These are phyloP conservation scores for Eleutherodactylus coqui DNA, from an alignment of 2,797 vertebrate species.

Conservation along the genomic window DNA sequence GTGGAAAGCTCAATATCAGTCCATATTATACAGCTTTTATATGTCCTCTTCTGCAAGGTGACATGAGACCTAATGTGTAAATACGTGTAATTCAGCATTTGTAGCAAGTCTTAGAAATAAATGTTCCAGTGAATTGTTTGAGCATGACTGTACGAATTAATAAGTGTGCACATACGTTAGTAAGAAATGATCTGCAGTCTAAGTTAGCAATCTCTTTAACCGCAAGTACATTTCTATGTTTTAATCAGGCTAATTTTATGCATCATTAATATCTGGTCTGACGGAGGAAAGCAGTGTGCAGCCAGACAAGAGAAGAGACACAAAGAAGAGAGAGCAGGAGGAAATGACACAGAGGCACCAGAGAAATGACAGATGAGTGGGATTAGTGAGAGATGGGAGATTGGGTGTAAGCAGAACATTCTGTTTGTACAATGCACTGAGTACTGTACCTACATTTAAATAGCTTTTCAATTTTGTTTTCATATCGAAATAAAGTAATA, in stretches of 20 bases:
- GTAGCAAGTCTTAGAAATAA: background rate
- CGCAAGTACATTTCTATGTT: background rate
- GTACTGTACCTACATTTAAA: background rate
- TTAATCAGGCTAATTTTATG: conserved; percentile 71
- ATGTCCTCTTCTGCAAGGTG: background rate
- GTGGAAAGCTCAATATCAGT: background rate
- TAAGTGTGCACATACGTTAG: conserved; percentile 6
- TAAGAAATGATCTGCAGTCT: conserved; percentile 29
- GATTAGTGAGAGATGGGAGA: background rate
- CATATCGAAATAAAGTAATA: background rate
- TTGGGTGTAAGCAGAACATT: background rate
- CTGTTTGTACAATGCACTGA: background rate
- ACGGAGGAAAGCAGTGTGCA: conserved; percentile 51
- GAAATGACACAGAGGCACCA: conserved; percentile 19
- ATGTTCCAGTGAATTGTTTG: conserved; percentile 27
- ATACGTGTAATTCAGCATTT: conserved; percentile 33
- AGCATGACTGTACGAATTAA: conserved; percentile 23
- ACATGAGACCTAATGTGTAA: conserved; percentile 8
- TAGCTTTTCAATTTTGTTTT: background rate
- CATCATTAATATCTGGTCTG: conserved; percentile 67
- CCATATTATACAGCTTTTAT: background rate
- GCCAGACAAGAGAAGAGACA: background rate
- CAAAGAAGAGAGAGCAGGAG: background rate
- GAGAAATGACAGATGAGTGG: conserved; percentile 31
- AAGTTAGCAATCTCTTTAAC: conserved; percentile 31